These are phyloP conservation scores for Ashinkailepas kermadecensis DNA, from an alignment of 2,888 invertebrate genomes.

Conservation along the genomic window DNA sequence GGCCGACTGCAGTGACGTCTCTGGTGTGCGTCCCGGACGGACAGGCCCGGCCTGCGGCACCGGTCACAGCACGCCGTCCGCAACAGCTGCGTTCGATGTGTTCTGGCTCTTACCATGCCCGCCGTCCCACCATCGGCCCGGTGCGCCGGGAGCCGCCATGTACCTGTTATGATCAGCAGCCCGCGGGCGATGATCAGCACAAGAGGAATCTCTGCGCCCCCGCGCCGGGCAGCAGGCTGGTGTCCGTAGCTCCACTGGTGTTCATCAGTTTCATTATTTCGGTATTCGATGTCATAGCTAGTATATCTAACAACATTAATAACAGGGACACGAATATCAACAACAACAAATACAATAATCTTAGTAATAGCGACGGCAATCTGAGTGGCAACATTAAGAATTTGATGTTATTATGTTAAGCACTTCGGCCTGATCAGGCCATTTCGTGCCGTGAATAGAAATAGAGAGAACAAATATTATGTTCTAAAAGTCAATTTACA, in stretches of 20 bases:
- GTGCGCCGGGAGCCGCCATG: background rate
- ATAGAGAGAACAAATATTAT: too few species aligned
- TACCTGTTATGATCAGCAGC: background rate
- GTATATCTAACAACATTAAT: slow-evolving; percentile 29
- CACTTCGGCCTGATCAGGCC: too few species aligned
- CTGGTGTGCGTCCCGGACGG: too few species aligned
- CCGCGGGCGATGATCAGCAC: background rate
- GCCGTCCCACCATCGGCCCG: background rate
- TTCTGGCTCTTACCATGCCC: background rate
- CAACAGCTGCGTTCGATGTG: background rate
- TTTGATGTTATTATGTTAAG: too few species aligned
- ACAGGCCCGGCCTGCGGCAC: too few species aligned
- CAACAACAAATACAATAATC: slow-evolving; percentile 28
- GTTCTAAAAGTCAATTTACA: too few species aligned
- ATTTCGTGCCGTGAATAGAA: too few species aligned
- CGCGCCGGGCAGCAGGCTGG: slow-evolving; percentile 25
- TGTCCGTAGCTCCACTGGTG: slow-evolving; percentile 27
- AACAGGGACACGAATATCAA: slow-evolving; percentile 29
- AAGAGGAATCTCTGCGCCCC: slow-evolving; percentile 27
- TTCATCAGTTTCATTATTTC: slow-evolving; percentile 28
- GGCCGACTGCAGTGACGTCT: too few species aligned
- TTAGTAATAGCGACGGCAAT: slow-evolving; percentile 28
- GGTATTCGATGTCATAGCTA: slow-evolving; percentile 29
- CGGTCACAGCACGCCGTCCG: too few species aligned
- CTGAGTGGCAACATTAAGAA: slow-evolving; percentile 26